Conservation (phyloP, 2,113 vertebrate species). For the Anthoscopus minutus region DNA sequence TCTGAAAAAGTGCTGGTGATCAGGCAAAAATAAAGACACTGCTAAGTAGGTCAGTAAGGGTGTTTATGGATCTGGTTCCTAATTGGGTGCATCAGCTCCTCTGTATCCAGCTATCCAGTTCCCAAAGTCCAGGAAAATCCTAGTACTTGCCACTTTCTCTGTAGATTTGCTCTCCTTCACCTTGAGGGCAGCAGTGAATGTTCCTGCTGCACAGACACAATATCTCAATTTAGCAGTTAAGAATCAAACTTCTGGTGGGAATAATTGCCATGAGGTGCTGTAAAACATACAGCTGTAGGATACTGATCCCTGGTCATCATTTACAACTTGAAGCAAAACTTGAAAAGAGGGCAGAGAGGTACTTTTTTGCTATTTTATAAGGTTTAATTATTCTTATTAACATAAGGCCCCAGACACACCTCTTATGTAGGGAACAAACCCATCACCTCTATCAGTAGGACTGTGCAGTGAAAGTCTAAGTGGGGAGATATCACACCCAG, state of each 20-base stretch:
- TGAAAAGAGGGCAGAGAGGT: neutral
- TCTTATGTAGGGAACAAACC: neutral
- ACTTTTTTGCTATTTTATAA: neutral
- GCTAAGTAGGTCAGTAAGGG: neutral
- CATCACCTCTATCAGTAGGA: neutral
- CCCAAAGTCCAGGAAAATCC: neutral
- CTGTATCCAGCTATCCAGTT: neutral
- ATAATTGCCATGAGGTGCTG: neutral
- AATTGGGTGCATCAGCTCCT: neutral
- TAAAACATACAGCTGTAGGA: neutral
- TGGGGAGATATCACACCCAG: neutral
- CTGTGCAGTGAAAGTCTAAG: neutral
- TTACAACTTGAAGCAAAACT: neutral
- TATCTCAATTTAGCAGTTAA: neutral
- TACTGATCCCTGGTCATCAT: neutral
- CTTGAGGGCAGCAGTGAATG: neutral
- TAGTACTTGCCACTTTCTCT: neutral
- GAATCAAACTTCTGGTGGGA: neutral
- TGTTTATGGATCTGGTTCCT: neutral
- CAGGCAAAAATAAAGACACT: neutral
- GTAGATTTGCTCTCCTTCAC: neutral
- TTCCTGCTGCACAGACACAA: neutral
- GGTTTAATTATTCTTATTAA: neutral
- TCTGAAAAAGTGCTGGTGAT: neutral
- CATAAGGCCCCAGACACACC: rapidly evolving